Percentiles rank a stretch among this genome's conserved stretches.
Conservation (phyloP, 2,113 vertebrate species). For the Hemicordylus capensis region DNA sequence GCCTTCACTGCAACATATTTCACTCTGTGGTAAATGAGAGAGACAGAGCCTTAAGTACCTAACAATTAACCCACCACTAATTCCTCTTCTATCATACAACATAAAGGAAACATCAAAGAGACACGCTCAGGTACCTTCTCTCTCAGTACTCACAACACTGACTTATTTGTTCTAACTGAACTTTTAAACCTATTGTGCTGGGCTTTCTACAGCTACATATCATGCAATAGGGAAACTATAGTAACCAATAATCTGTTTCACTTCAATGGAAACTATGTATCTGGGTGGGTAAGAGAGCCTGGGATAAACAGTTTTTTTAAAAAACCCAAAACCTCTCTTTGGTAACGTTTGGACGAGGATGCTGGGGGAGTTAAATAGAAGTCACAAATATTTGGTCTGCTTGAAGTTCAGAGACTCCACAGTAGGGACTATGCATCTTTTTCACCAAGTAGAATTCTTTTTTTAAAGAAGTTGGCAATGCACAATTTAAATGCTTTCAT, state of each 20-base stretch:
- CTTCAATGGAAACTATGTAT: slow-evolving; percentile 84
- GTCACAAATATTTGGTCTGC: slow-evolving; percentile 66
- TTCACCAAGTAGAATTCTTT: slow-evolving; percentile 30
- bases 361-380: slow-evolving; percentile 52
- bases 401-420: slow-evolving; percentile 53
- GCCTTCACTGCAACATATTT: slow-evolving; percentile 35
- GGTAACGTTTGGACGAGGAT: slow-evolving; percentile 52
- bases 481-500: background rate
- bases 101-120: slow-evolving; percentile 65
- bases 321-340: slow-evolving; percentile 46
- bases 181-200: slow-evolving; percentile 71
- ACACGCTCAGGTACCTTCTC: slow-evolving; percentile 68
- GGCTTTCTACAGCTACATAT: slow-evolving; percentile 69
- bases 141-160: slow-evolving; percentile 62
- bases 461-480: background rate
- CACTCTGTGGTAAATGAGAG: slow-evolving; percentile 44
- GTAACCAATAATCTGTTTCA: slow-evolving; percentile 83
- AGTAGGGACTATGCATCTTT: slow-evolving; percentile 49
- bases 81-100: slow-evolving; percentile 58
- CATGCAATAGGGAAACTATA: slow-evolving; percentile 82
- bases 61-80: slow-evolving; percentile 69
- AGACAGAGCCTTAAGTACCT: slow-evolving; percentile 36
- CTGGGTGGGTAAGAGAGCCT: slow-evolving; percentile 78
- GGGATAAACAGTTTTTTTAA: slow-evolving; percentile 67
- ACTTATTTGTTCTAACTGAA: slow-evolving; percentile 68